Percentiles rank a stretch among this genome's conserved stretches.
Evolutionary conservation across 2,113 vertebrate species (phyloP).

Genomic region (Paracanthobrama guichenoti): DNA sequence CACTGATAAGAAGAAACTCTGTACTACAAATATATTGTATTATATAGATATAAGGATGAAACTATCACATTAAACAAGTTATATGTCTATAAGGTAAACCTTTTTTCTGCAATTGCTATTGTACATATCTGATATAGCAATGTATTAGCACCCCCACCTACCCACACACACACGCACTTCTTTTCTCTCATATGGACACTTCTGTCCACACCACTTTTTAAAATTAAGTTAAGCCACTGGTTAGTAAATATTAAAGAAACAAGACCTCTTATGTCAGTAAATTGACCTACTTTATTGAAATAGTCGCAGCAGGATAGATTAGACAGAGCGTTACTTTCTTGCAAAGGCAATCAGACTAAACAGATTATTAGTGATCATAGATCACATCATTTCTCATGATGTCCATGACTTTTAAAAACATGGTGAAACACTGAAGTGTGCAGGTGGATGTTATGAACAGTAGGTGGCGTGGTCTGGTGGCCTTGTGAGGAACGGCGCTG

Average conservation of each 20-base stretch:
- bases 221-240: too few species aligned
- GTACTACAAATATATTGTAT: too few species aligned
- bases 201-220: too few species aligned
- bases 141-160: too few species aligned
- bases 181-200: too few species aligned
- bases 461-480: not conserved
- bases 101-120: too few species aligned
- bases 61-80: too few species aligned
- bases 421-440: not conserved
- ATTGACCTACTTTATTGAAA: not conserved
- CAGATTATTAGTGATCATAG: not conserved
- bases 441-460: not conserved
- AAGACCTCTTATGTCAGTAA: not conserved
- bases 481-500: not conserved
- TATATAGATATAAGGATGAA: too few species aligned
- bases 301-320: not conserved
- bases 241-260: not conserved
- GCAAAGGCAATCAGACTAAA: slow-evolving; percentile 8
- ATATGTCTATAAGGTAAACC: too few species aligned
- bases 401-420: not conserved
- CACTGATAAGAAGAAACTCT: too few species aligned
- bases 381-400: not conserved
- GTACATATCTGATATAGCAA: too few species aligned
- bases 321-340: not conserved
- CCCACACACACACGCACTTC: too few species aligned